Base-by-base conservation (phyloP, 1,140 invertebrate species). In the Drosophila saltans region DNA sequence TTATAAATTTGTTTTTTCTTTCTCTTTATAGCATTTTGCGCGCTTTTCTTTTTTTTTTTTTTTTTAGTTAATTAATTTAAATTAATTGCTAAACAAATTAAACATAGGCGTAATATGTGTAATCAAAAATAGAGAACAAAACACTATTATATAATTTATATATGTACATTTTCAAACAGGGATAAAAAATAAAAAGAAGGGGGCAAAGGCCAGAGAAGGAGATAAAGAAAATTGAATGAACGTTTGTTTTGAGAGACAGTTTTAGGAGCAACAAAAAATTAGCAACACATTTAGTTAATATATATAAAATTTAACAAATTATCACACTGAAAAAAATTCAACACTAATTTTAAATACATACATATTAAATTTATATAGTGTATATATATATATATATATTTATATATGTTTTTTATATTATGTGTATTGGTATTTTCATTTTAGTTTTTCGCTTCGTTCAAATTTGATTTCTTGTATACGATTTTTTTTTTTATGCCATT, bases 281-380 rank as follows among this genome's bases (percentile, higher is more conserved):
- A 80, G 69, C 78, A 84, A 85, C 81, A 84, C 45, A 52, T 72
- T 65, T 85, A 80, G 73, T 78, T 26, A 52, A 78, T 71, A 78
- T 84, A 89, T 71, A 78, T 84, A 89, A 88, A 72, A 81, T 81
- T 89, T 89, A 89, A 89, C 85, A 89, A 89, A 89, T 89, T 89
- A 89, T 89, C 84, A 89, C 84, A 89, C 84, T 89, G 84, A 89
- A 89, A 80, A 80, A 89, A 90, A 84, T 89, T 86, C 86, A 90
- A 90, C 85, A 90, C 81, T 90, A 85, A 78, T 69, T 90, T 82
- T 80, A 88, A 78, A 88, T 73, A 69, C 78, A 78, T 81, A 75
- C 16, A 39, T 69, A 58, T 55, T 58, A 63, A 69, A 75, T 75
- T 75, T 60, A 45, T 28, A 39, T 72, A 66, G 33, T 36, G 6